Evolutionary conservation across 2,888 invertebrate species (phyloP).

Genomic region (Pyrocoelia pectoralis): DNA sequence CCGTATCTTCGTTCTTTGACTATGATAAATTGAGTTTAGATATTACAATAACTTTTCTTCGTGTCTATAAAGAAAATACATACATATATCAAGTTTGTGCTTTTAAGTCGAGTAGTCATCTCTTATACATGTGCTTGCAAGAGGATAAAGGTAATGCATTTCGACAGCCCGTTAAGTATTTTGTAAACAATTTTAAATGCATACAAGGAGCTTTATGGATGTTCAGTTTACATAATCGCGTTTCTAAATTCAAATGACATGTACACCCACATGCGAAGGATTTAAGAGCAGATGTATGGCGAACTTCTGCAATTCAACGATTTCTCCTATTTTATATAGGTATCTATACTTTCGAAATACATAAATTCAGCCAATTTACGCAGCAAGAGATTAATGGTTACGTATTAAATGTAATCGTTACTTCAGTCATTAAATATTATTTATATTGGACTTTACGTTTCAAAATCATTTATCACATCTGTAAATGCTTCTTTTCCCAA

Average conservation of each 20-base stretch:
- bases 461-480: slow-evolving; percentile 5
- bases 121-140: slow-evolving; percentile 15
- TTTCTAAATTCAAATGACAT: not conserved
- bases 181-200: slow-evolving; percentile 18
- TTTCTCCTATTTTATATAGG: not conserved
- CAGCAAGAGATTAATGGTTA: not conserved
- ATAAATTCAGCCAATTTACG: not conserved
- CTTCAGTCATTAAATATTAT: slow-evolving; percentile 3
- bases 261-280: slow-evolving; percentile 10
- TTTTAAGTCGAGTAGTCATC: slow-evolving; percentile 8
- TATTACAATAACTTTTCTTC: not conserved
- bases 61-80: not conserved
- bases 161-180: slow-evolving; percentile 16
- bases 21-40: slow-evolving; percentile 1
- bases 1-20: not conserved
- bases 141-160: slow-evolving; percentile 18
- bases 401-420: not conserved
- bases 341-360: too few species aligned
- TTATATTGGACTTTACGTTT: not conserved
- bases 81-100: not conserved
- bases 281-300: slow-evolving; percentile 18
- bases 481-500: not conserved
- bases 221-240: slow-evolving; percentile 11
- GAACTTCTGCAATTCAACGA: not conserved
- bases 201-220: slow-evolving; percentile 18